Evolutionary conservation across 2,113 vertebrate genomes (phyloP).

Genomic region (Phoenicopterus ruber): DNA sequence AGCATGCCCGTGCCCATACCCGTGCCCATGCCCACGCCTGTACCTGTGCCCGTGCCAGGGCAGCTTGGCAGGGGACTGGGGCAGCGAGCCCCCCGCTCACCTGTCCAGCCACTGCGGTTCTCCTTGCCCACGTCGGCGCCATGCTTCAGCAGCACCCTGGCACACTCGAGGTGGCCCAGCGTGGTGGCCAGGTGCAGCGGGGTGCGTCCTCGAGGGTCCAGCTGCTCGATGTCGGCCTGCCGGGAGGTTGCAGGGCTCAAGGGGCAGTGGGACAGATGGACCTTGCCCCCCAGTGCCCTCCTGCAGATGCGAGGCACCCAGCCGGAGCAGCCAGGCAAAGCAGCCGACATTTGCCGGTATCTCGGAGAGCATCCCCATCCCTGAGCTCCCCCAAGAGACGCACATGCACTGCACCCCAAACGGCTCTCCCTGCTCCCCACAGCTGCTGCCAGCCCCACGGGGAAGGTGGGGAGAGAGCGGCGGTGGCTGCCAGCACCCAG

Average conservation of each 20-base stretch:
- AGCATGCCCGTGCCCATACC: rapidly evolving
- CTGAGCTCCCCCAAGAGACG: neutral
- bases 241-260: neutral
- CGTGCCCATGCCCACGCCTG: neutral
- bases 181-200: constrained; percentile 94
- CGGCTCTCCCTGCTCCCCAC: neutral
- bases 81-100: constrained; percentile 60
- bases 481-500: neutral
- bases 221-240: constrained; percentile 86
- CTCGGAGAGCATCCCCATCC: neutral
- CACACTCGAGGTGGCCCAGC: constrained; percentile 89
- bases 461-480: neutral
- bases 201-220: constrained; percentile 93
- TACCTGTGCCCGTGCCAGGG: neutral
- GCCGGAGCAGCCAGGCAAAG: neutral
- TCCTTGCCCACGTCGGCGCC: constrained; percentile 92
- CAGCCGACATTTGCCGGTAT: neutral
- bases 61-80: neutral
- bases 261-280: rapidly evolving
- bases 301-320: neutral
- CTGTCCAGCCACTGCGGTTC: constrained; percentile 96
- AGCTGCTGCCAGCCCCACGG: neutral
- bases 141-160: constrained; percentile 86
- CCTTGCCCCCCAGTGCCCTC: neutral
- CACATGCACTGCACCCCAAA: neutral